These are phyloP conservation scores for Hylaea fasciaria DNA, from an alignment of 2,888 invertebrate genomes.

Conservation along the genomic window DNA sequence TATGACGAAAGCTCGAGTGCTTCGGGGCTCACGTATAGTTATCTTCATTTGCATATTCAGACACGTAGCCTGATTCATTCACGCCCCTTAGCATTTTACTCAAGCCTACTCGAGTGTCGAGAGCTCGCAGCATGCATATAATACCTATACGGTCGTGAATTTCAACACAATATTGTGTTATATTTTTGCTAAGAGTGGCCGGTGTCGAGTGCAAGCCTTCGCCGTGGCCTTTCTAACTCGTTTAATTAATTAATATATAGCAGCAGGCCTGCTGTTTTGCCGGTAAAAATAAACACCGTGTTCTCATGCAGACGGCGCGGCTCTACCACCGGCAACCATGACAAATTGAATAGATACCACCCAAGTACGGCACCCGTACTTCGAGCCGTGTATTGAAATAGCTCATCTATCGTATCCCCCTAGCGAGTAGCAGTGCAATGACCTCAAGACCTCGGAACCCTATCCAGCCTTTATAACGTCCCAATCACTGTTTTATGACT, in stretches of 20 bases:
- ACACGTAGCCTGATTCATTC: conserved; percentile 17
- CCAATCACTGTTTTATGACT: conserved; percentile 34
- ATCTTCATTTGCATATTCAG: conserved; percentile 30
- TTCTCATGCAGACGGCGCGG: conserved; percentile 63
- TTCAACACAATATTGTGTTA: conserved; percentile 20
- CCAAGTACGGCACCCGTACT: conserved; percentile 45
- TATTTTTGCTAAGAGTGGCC: conserved; percentile 36
- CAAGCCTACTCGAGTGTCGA: conserved; percentile 8
- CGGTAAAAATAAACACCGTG: conserved; percentile 68
- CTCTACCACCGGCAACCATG: conserved; percentile 53
- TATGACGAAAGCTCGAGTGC: conserved; percentile 44
- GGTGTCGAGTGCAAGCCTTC: conserved; percentile 61
- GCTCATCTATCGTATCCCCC: conserved; percentile 57
- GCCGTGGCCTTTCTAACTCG: conserved; percentile 71
- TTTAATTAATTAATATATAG: conserved; percentile 66
- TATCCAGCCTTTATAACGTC: conserved; percentile 31
- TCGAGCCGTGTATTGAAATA: conserved; percentile 52
- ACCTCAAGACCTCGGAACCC: conserved; percentile 47
- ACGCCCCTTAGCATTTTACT: conserved; percentile 22
- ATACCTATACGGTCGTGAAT: conserved; percentile 2
- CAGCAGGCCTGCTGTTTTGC: conserved; percentile 48
- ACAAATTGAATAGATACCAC: conserved; percentile 62
- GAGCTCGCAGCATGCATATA: conserved; percentile 4
- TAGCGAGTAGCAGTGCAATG: conserved; percentile 64
- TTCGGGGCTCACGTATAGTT: conserved; percentile 34